Base-by-base conservation (phyloP, 2,888 invertebrate species). In the Monochamus alternatus region DNA sequence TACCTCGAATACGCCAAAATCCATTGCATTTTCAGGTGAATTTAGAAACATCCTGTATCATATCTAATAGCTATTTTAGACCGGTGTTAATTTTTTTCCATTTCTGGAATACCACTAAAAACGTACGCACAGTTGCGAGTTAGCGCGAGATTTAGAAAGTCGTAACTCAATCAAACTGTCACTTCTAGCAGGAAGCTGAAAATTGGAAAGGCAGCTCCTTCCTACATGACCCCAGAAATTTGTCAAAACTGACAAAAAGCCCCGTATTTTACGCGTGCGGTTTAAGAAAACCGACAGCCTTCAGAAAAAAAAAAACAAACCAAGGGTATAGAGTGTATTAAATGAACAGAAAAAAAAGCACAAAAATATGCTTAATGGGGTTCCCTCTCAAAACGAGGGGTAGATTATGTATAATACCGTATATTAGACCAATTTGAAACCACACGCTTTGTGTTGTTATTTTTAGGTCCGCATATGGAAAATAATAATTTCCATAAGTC, bases 191-290 rank as follows among this genome's bases (percentile, higher is more conserved):
- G 64, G 72, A 72, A 72, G 72, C n/a, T 64, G 22, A 59, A 58
- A 72, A 73, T 73, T 65, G 65, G 47, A 73, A 38, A 43, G 73
- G 60, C 73, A 59, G 65, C 44, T 10, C 10, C 65, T 66, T 73
- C 65, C 59, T 58, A 52, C 8, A 59, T 65, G 66, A 59, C 31
- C 65, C 47, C 31, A 67, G 63, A 64, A 74, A 74, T 74, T 74
- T 74, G 74, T 74, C 74, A 74, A 74, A 74, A 31, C 68, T 69
- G 55, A 64, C 60, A 74, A 63, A 69, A 63, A 62, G 52, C 73
- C 66, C 52, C 74, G 75, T 70, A 68, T 75, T 74, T 73, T 74
- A 72, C 69, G 73, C 65, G 78, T 78, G 77, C 70, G 72, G 77
- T 74, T 75, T 67, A 70, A 75, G 73, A 78, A 68, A 66, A 78